Percentiles rank a stretch among this genome's conserved stretches.
Conservation (phyloP, 1,140 invertebrate genomes). For the Teleopsis dalmanni region DNA sequence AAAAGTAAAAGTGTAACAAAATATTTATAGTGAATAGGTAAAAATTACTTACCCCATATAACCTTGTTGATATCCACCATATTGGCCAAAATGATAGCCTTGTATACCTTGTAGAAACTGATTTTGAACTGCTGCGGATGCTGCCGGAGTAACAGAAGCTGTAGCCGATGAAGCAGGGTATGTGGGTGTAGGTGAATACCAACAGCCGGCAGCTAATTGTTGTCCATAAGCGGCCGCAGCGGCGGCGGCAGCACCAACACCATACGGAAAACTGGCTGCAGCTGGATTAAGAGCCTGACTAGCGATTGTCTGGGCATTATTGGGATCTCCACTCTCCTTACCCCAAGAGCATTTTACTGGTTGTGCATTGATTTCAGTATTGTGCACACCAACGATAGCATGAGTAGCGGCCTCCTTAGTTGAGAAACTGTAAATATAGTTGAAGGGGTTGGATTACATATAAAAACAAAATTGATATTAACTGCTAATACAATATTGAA, state of each 20-base stretch:
- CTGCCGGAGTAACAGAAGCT: constrained; percentile 49
- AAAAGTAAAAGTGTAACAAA: too few species aligned
- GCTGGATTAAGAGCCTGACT: constrained; percentile 48
- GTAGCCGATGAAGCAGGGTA: constrained; percentile 50
- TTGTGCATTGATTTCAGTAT: constrained; percentile 93
- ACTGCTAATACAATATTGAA: not conserved
- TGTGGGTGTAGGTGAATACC: constrained; percentile 64
- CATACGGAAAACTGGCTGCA: constrained; percentile 39
- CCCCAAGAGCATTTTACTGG: constrained; percentile 99
- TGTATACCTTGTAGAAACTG: constrained; percentile 76
- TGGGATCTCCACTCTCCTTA: constrained; percentile 90
- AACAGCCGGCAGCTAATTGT: constrained; percentile 52
- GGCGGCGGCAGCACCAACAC: constrained; percentile 35
- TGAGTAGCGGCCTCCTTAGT: constrained; percentile 96
- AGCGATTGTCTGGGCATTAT: constrained; percentile 65
- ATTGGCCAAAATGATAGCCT: constrained; percentile 69
- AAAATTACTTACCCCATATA: constrained; percentile 70
- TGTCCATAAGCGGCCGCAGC: constrained; percentile 42
- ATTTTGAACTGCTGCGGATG: constrained; percentile 50
- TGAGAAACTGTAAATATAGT: constrained; percentile 65
- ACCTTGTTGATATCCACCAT: constrained; percentile 68
- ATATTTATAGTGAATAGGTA: too few species aligned
- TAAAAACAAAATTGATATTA: not conserved
- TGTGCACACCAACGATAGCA: constrained; percentile 95
- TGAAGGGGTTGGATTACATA: not conserved